A percentile compares a stretch with the other conserved stretches of the same genome.
phyloP scores from a whole-genome alignment of 2,113 vertebrate species.

The Tautogolabrus adspersus region DNA sequence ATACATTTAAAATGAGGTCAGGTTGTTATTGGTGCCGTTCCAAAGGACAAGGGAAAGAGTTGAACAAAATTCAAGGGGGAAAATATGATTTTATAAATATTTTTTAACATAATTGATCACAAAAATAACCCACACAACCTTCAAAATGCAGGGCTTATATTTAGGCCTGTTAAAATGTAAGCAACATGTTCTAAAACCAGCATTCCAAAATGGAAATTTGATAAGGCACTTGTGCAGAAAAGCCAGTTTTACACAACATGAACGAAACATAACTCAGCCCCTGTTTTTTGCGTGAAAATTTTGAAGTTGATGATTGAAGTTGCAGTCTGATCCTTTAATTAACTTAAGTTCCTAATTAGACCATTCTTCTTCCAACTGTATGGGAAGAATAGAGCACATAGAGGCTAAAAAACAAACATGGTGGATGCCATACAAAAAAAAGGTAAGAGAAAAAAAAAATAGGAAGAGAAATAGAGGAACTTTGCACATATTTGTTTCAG shows the following conservation, averaged over 20 bases:
- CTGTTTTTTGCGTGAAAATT: neutral
- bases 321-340: conserved; percentile 21
- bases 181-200: conserved; percentile 13
- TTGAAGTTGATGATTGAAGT: neutral
- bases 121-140: neutral
- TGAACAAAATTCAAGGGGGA: neutral
- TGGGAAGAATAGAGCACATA: neutral
- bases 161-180: neutral
- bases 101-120: neutral
- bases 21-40: conserved; percentile 11
- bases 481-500: neutral
- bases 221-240: neutral
- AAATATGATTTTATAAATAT: neutral
- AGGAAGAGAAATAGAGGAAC: neutral
- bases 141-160: neutral
- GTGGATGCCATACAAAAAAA: neutral
- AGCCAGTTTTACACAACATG: conserved; percentile 3
- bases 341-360: conserved; percentile 10
- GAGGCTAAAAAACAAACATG: neutral
- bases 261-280: neutral
- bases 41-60: conserved; percentile 2
- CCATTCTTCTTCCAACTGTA: neutral
- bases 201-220: conserved; percentile 17
- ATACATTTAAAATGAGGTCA: neutral
- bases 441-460: neutral